Conservation (phyloP, 1,140 invertebrate genomes). For the Micrasema minimum region DNA sequence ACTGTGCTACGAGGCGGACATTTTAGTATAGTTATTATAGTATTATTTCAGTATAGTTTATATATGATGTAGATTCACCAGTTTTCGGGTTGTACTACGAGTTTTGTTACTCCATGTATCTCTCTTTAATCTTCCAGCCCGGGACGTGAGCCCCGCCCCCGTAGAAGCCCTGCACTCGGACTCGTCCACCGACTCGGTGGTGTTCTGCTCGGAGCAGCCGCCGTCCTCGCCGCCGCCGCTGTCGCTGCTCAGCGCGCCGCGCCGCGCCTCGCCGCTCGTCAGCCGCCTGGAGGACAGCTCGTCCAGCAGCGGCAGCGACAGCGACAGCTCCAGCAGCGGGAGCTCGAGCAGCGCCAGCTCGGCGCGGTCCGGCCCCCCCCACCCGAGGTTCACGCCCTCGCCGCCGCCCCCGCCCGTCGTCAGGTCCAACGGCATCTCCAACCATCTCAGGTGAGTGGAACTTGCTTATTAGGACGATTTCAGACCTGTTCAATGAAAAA, state of each 20-base stretch:
- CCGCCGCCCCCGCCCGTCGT: slow-evolving; percentile 39
- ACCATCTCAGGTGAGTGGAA: slow-evolving; percentile 56
- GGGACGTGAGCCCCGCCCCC: background rate
- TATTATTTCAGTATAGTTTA: too few relatives aligned
- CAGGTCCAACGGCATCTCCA: slow-evolving; percentile 34
- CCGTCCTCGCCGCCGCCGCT: slow-evolving; percentile 14
- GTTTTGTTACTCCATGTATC: too few relatives aligned
- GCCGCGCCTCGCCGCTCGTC: slow-evolving; percentile 50
- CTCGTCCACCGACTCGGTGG: slow-evolving; percentile 36
- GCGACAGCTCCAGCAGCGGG: slow-evolving; percentile 55
- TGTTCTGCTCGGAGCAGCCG: slow-evolving; percentile 36
- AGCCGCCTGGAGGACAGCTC: slow-evolving; percentile 58
- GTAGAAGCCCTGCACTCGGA: background rate
- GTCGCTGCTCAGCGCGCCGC: slow-evolving; percentile 7
- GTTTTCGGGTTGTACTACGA: too few relatives aligned
- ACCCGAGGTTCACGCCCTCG: slow-evolving; percentile 12
- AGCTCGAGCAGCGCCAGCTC: slow-evolving; percentile 33
- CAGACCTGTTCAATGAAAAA: too few relatives aligned
- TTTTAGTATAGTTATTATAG: too few relatives aligned
- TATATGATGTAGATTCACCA: too few relatives aligned
- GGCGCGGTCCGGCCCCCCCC: slow-evolving; percentile 49
- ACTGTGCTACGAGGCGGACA: too few relatives aligned
- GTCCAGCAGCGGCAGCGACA: slow-evolving; percentile 55
- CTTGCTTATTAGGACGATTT: background rate
- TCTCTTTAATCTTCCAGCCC: background rate